Conservation (phyloP, 92 coral and sea anemone species). For the Phymanthus crucifer region DNA sequence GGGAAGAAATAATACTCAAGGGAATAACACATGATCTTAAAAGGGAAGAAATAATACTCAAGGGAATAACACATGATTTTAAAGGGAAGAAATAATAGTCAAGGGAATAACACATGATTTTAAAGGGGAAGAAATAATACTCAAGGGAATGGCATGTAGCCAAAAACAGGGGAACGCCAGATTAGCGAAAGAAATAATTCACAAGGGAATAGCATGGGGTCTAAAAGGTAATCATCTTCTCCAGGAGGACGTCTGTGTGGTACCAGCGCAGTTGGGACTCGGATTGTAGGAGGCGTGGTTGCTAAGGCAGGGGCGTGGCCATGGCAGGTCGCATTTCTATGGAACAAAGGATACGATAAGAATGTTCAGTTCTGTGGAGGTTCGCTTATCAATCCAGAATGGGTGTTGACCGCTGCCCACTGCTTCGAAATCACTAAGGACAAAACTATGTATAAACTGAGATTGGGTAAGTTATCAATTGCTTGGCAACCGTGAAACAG, state of each 20-base stretch:
- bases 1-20: too few species aligned
- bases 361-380: slow-evolving; percentile 77
- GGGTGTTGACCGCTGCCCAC: slow-evolving; percentile 83
- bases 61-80: too few species aligned
- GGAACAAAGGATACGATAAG: slow-evolving; percentile 76
- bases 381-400: slow-evolving; percentile 67
- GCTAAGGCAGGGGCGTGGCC: slow-evolving; percentile 88
- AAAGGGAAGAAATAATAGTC: too few species aligned
- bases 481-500: neutral
- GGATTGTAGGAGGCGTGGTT: slow-evolving; percentile 77
- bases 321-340: slow-evolving; percentile 74
- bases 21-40: too few species aligned
- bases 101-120: too few species aligned
- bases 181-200: too few species aligned
- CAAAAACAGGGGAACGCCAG: too few species aligned
- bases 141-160: too few species aligned
- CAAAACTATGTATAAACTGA: slow-evolving; percentile 57
- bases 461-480: slow-evolving; percentile 41
- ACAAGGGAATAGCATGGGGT: too few species aligned
- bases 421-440: slow-evolving; percentile 74
- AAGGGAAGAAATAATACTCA: too few species aligned
- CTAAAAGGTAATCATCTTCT: too few species aligned
- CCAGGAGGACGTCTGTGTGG: slow-evolving; percentile 70
- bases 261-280: slow-evolving; percentile 67
- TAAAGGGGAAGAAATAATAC: too few species aligned